Base-by-base conservation (phyloP, 2,888 invertebrate genomes). In the Incurvaria masculella region DNA sequence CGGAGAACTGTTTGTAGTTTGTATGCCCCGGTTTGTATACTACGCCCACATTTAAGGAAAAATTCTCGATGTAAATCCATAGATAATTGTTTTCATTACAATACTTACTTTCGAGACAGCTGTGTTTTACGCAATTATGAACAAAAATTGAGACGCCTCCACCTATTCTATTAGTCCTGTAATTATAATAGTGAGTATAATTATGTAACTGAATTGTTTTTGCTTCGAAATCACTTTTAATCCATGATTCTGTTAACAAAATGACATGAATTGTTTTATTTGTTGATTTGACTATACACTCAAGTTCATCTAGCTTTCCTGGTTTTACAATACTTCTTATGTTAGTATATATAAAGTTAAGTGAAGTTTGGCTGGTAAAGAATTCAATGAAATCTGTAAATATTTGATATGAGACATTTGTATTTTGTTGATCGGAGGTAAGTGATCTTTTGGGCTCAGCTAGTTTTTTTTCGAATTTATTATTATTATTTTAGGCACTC, bases 221-320 rank as follows among this genome's bases (percentile, higher is more conserved):
- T 6, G 49, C 52, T 16, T 55, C 52, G 2, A 46, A 41, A 17
- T 55, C 49, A 16, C 3, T 19, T 52, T 51, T 54, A 11, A 56
- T 54, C 55, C 54, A 55, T 1, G 55, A 55, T 42, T 56, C 55
- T n/a, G 52, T 23, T 19, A 53, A 17, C 16, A 55, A n/a, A n/a
- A 56, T 47, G 2, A 55, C 6, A 42, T 56, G 53, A 16, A 53
- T 6, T 10, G 14, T 46, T 4, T 42, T 18, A 21, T 19, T 17
- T 18, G 53, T 23, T n/a, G 52, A 46, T 2, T 42, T 11, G 8
- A 54, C 21, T 4, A 48, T 40, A 47, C 49, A 49, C 27, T 45
- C 20, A 10, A 53, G 10, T 44, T 53, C 51, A 20, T 53, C 53
- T 10, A 49, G 26, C 46, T 50, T 52, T 16, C 49, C 52, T 4